Evolutionary conservation across 2,888 invertebrate species (phyloP).

Genomic region (Cheiracanthium punctorium): DNA sequence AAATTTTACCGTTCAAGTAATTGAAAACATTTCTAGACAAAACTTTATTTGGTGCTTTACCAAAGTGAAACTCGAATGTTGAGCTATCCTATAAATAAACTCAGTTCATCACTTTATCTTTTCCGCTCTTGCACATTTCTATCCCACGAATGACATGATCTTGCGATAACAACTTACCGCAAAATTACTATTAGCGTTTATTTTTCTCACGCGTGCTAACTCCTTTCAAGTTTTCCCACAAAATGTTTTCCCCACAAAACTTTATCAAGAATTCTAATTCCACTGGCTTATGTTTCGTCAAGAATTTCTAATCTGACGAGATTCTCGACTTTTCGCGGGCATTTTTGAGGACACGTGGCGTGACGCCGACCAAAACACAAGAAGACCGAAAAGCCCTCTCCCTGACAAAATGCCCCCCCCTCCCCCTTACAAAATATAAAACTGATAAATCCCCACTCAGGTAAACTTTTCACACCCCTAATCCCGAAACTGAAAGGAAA

Average conservation of each 20-base stretch:
- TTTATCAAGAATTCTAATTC: conserved; percentile 15
- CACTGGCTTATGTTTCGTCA: not conserved
- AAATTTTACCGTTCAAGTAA: too few species aligned
- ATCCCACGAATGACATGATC: too few species aligned
- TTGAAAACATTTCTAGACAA: too few species aligned
- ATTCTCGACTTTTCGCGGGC: not conserved
- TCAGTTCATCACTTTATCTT: too few species aligned
- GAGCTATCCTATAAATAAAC: too few species aligned
- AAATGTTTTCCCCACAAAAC: not conserved
- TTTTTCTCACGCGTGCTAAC: not conserved
- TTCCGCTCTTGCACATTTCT: too few species aligned
- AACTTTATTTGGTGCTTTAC: too few species aligned
- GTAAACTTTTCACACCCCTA: conserved; percentile 4
- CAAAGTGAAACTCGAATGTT: too few species aligned
- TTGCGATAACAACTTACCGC: not conserved
- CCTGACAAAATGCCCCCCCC: too few species aligned
- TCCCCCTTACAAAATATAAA: not conserved
- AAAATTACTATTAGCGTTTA: not conserved
- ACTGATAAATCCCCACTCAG: not conserved
- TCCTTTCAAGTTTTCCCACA: not conserved
- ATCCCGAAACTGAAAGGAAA: not conserved
- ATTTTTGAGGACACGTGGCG: not conserved
- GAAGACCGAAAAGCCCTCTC: too few species aligned
- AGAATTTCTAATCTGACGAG: not conserved
- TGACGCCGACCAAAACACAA: not conserved